These are phyloP conservation scores for Iguana delicatissima DNA, from an alignment of 2,797 vertebrate genomes.

Conservation along the genomic window DNA sequence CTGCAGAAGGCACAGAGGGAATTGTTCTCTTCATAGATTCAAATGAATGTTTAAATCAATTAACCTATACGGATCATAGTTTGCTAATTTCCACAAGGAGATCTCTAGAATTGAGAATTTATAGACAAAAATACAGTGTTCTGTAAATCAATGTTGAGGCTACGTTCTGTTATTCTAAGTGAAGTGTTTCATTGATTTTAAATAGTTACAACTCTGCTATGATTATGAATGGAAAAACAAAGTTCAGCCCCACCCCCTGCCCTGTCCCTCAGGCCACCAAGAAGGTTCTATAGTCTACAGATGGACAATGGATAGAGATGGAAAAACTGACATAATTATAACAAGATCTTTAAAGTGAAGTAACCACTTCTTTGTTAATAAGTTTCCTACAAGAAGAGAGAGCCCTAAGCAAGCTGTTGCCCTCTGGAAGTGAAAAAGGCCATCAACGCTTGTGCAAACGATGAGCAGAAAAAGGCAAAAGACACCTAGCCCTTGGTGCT, in stretches of 20 bases:
- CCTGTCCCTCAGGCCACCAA: not conserved
- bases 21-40: not conserved
- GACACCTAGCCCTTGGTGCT: too few relatives aligned
- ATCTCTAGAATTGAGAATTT: not conserved
- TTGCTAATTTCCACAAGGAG: not conserved
- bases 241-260: not conserved
- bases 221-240: not conserved
- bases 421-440: too few relatives aligned
- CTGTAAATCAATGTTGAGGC: not conserved
- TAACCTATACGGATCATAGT: not conserved
- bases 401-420: not conserved
- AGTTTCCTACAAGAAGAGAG: not conserved
- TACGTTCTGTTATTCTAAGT: not conserved
- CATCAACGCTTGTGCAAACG: too few relatives aligned
- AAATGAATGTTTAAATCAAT: not conserved
- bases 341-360: not conserved
- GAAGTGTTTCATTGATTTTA: not conserved
- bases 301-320: not conserved
- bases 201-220: not conserved
- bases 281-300: not conserved
- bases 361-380: not conserved
- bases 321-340: not conserved
- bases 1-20: not conserved
- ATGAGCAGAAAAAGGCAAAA: too few relatives aligned
- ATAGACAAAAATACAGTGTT: not conserved